Conservation (phyloP, 2,888 invertebrate species). For the Adelognathus sp. region DNA sequence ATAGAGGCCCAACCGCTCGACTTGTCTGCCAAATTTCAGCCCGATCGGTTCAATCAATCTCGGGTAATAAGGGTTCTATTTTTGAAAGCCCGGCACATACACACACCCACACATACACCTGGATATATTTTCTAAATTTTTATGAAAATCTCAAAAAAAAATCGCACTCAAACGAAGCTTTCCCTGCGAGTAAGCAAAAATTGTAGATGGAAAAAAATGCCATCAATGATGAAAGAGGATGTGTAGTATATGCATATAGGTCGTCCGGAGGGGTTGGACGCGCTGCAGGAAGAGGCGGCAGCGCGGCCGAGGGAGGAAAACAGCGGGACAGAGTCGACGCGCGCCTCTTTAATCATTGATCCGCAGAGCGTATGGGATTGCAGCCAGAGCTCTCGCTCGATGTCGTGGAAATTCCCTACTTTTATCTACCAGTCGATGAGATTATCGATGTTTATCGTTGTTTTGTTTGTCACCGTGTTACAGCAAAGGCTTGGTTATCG, state of each 20-base stretch:
- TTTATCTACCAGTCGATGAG: slow-evolving; percentile 6
- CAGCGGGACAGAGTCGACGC: slow-evolving; percentile 27
- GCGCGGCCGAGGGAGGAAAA: slow-evolving; percentile 8
- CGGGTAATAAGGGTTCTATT: too few relatives aligned
- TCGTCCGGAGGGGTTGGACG: not conserved
- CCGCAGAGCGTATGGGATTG: slow-evolving; percentile 38
- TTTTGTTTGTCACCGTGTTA: too few relatives aligned
- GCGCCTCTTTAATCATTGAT: slow-evolving; percentile 60
- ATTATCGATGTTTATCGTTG: not conserved
- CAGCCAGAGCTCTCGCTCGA: slow-evolving; percentile 3
- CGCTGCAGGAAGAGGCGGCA: not conserved
- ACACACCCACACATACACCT: too few relatives aligned
- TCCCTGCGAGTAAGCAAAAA: not conserved
- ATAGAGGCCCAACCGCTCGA: too few relatives aligned
- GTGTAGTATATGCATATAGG: not conserved
- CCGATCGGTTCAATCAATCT: too few relatives aligned
- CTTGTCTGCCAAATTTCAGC: too few relatives aligned
- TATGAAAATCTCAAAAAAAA: not conserved
- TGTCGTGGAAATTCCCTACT: not conserved
- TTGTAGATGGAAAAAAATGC: not conserved
- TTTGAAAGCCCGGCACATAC: too few relatives aligned
- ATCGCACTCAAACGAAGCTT: not conserved
- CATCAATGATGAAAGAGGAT: not conserved
- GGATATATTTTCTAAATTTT: too few relatives aligned
- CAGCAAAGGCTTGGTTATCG: too few relatives aligned